Evolutionary conservation across 2,113 vertebrate species (phyloP).

Genomic region (Callipepla squamata): DNA sequence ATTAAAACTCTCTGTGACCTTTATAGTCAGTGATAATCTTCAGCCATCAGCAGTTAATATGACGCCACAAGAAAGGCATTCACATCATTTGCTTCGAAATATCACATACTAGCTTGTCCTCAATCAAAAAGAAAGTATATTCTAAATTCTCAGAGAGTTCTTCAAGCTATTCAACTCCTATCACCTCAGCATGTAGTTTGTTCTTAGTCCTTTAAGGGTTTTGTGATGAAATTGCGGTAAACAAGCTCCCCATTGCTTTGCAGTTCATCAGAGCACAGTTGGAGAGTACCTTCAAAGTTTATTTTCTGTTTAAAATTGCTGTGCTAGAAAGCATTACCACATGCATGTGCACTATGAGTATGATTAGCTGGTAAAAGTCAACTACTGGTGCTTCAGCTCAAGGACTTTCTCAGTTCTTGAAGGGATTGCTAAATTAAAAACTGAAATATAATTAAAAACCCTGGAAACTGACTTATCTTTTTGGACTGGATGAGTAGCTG

Average conservation of each 20-base stretch:
- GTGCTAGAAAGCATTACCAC: slow-evolving; percentile 39
- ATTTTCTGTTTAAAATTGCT: slow-evolving; percentile 68
- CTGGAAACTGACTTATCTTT: slow-evolving; percentile 28
- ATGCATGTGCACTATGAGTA: not conserved
- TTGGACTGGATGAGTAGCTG: not conserved
- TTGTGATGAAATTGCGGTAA: slow-evolving; percentile 64
- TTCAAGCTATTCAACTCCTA: slow-evolving; percentile 55
- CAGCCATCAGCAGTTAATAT: not conserved
- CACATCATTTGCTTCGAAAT: not conserved
- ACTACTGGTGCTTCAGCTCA: slow-evolving; percentile 60
- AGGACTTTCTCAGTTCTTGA: slow-evolving; percentile 46
- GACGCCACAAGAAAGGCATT: not conserved
- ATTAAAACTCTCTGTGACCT: not conserved
- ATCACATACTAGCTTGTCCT: not conserved
- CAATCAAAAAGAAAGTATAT: slow-evolving; percentile 41
- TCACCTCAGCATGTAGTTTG: slow-evolving; percentile 70
- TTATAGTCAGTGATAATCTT: not conserved
- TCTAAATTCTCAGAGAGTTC: slow-evolving; percentile 51
- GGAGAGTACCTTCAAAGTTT: slow-evolving; percentile 67
- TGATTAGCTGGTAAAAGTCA: slow-evolving; percentile 44
- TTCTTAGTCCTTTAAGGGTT: slow-evolving; percentile 54
- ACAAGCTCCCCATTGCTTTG: slow-evolving; percentile 66
- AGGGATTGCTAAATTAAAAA: slow-evolving; percentile 41
- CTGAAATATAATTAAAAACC: slow-evolving; percentile 57
- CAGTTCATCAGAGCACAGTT: slow-evolving; percentile 74